These are phyloP conservation scores for Cataglyphis hispanica DNA, from an alignment of 1,140 invertebrate species.

Conservation along the genomic window DNA sequence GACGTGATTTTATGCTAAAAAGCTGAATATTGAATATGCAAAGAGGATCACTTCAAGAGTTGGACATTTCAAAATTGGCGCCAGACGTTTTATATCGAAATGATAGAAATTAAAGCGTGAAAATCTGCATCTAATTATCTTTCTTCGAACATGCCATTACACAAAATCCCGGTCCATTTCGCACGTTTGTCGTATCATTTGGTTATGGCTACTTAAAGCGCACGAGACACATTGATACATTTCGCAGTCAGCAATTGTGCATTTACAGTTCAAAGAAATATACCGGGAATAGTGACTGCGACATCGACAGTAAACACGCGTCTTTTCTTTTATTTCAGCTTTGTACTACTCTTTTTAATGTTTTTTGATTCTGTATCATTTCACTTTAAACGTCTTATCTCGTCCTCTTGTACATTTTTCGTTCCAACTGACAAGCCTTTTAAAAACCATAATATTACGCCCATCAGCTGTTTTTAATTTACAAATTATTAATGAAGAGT, in stretches of 20 bases:
- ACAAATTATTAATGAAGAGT: background rate
- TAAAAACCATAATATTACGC: background rate
- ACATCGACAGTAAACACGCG: background rate
- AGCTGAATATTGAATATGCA: background rate
- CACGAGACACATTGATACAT: constrained; percentile 5
- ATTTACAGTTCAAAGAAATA: constrained; percentile 28
- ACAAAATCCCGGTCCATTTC: constrained; percentile 13
- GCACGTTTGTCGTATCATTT: constrained; percentile 19
- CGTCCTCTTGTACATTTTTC: background rate
- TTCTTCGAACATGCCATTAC: constrained; percentile 15
- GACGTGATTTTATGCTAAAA: background rate
- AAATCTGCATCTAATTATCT: background rate
- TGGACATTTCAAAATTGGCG: background rate
- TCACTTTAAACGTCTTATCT: background rate
- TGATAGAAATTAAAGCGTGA: background rate
- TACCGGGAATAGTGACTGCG: background rate
- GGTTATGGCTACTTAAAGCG: constrained; percentile 27
- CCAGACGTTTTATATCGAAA: constrained; percentile 15
- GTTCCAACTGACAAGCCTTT: background rate
- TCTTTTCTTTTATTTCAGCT: background rate
- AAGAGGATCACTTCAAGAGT: background rate
- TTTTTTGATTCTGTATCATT: background rate
- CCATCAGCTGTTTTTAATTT: background rate
- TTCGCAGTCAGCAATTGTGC: constrained; percentile 1
- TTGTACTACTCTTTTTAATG: constrained; percentile 19